Percentiles rank a stretch among this genome's conserved stretches.
These are phyloP conservation scores for Coenobita brevimanus DNA, from an alignment of 1,140 invertebrate species.

Conservation along the genomic window DNA sequence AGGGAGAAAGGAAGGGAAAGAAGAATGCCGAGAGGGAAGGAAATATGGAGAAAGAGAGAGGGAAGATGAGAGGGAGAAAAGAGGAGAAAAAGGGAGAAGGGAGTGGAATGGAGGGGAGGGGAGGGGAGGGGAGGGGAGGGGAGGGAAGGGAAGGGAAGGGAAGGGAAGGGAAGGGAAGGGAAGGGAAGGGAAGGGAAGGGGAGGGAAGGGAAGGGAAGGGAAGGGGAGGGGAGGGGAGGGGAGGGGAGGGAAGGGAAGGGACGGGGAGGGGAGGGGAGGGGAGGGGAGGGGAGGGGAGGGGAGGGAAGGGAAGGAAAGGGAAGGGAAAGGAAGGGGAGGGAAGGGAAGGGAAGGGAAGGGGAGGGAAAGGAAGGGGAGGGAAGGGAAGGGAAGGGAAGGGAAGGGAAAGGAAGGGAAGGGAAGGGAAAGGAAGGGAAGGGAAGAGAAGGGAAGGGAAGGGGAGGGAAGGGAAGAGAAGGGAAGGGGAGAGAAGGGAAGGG, in stretches of 20 bases:
- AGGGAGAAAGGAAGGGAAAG: background rate
- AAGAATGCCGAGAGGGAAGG: background rate
- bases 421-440: background rate
- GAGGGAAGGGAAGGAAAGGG: background rate
- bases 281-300: background rate
- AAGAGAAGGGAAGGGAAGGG: constrained; percentile 8
- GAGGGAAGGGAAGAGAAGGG: constrained; percentile 13
- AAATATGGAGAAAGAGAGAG: background rate
- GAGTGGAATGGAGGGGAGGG: background rate
- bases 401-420: too few species aligned
- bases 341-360: background rate
- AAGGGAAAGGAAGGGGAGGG: background rate
- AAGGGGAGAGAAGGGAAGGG: background rate
- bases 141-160: background rate
- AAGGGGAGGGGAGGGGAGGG: background rate
- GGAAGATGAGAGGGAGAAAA: constrained; percentile 1
- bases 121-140: background rate
- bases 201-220: background rate
- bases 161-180: background rate
- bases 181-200: background rate
- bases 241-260: background rate
- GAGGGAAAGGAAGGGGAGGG: background rate
- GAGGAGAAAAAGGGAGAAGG: background rate
- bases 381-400: background rate
- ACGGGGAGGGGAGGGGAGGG: background rate